These are phyloP conservation scores for Antennarius striatus DNA, from an alignment of 2,113 vertebrate genomes.

Conservation along the genomic window DNA sequence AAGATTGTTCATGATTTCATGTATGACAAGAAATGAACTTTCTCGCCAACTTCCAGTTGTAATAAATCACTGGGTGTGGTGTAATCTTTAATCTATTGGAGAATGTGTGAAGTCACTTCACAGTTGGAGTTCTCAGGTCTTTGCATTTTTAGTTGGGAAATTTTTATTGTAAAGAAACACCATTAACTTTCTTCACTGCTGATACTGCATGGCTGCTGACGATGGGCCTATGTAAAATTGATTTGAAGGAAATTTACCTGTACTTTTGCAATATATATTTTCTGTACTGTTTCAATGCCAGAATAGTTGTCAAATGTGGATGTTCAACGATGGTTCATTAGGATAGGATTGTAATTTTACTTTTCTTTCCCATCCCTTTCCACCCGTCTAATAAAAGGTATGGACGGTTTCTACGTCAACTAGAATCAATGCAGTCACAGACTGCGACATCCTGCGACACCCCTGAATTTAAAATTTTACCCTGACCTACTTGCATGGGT, in stretches of 20 bases:
- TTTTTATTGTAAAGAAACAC: conserved; percentile 16
- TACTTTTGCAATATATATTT: not conserved
- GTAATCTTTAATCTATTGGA: conserved; percentile 13
- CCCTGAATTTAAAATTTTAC: too few species aligned
- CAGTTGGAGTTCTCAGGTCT: conserved; percentile 4
- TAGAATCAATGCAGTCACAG: too few species aligned
- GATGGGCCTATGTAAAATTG: conserved; percentile 7
- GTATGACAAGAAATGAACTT: conserved; percentile 52
- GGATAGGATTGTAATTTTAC: not conserved
- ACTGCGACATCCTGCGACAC: too few species aligned
- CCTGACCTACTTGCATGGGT: too few species aligned
- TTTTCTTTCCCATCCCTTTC: conserved; percentile 1
- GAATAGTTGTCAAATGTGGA: not conserved
- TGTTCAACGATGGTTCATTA: conserved; percentile 1
- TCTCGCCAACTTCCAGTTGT: conserved; percentile 59
- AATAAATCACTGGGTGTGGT: conserved; percentile 44
- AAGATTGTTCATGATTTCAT: conserved; percentile 60
- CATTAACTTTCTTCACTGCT: conserved; percentile 3
- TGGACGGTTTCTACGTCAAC: conserved; percentile 9
- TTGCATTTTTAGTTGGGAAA: conserved; percentile 20
- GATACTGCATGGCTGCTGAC: conserved; percentile 4
- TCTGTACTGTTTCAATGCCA: conserved; percentile 5
- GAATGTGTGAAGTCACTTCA: conserved; percentile 21
- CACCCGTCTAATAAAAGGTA: too few species aligned
- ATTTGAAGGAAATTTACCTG: conserved; percentile 15